Base-by-base conservation (phyloP, 2,888 invertebrate genomes). In the Campoplex capitator region DNA sequence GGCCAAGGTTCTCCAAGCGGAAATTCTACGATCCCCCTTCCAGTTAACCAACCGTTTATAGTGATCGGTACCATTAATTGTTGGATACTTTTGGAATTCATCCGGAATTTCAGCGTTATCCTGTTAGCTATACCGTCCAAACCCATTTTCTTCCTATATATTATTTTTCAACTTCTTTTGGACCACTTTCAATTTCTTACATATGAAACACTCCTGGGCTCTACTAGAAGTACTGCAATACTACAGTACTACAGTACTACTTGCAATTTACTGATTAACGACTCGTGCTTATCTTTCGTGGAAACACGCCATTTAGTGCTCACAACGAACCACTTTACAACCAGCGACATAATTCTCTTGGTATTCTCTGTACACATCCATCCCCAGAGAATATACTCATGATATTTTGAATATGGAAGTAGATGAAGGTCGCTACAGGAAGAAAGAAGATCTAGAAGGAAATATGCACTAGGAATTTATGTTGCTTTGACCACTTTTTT, bases 21-120 rank as follows among this genome's bases (percentile, higher is more conserved):
- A 84, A 87, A 86, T 68, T 90, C 88, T 3, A 90, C 75, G 8
- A 88, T 81, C 42, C 88, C 89, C 38, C 89, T 78, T 28, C 91
- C 90, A 0, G 87, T 80, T 8, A 88, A 45, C 88, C 89, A 90
- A 28, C 85, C 85, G 18, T 65, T 48, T 9, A 88, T 58, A 18
- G 18, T 73, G 35, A 75, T 54, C 2, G 88, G 88, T 9, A 83
- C 42, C 54, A 86, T 71, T 54, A 78, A 70, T 73, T 83, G 58
- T 8, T 74, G 18, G 16, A 88, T 48, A 16, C 73, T 74, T 16
- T 73, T 84, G 2, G 54, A 48, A 11, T 71, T 84, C 23, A 70
- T 62, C 18, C 18, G 51, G 4, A 51, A 51, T 51, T 51, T 51
- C 51, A 18, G 3, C 16, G 2, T 18, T 0, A 51, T 51, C 51